phyloP scores from a whole-genome alignment of 2,888 invertebrate genomes.

The Pteria penguin region DNA sequence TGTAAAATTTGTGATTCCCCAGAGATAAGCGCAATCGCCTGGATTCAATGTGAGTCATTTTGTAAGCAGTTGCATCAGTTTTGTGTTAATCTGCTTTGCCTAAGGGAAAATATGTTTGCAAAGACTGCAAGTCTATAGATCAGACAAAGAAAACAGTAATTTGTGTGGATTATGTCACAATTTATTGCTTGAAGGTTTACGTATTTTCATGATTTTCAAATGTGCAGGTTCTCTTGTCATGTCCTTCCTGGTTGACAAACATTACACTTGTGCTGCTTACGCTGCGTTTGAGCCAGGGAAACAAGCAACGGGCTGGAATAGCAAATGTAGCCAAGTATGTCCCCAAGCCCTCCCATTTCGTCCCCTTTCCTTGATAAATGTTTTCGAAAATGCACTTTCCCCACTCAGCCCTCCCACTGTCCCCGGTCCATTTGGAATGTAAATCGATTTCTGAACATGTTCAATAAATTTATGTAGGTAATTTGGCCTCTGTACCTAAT shows the following conservation, averaged over 20 bases:
- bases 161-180: no score
- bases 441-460: neutral
- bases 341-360: neutral
- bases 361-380: constrained; percentile 4
- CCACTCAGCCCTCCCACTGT: constrained; percentile 8
- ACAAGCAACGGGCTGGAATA: neutral
- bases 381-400: constrained; percentile 9
- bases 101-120: neutral
- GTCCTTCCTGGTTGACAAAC: neutral
- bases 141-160: neutral
- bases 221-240: constrained; percentile 17
- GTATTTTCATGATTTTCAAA: no score
- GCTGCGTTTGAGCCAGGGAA: constrained; percentile 5
- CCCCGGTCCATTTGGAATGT: constrained; percentile 7
- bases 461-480: neutral
- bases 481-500: neutral
- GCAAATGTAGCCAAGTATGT: constrained; percentile 2
- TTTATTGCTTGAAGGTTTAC: no score
- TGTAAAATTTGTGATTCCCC: constrained; percentile 20
- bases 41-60: constrained; percentile 10
- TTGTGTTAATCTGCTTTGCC: constrained; percentile 13
- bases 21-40: constrained; percentile 13
- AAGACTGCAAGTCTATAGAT: neutral
- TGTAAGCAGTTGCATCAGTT: constrained; percentile 24
- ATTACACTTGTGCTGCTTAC: constrained; percentile 5